phyloP scores from a whole-genome alignment of 2,797 vertebrate species.

The Sebastes miniatus region DNA sequence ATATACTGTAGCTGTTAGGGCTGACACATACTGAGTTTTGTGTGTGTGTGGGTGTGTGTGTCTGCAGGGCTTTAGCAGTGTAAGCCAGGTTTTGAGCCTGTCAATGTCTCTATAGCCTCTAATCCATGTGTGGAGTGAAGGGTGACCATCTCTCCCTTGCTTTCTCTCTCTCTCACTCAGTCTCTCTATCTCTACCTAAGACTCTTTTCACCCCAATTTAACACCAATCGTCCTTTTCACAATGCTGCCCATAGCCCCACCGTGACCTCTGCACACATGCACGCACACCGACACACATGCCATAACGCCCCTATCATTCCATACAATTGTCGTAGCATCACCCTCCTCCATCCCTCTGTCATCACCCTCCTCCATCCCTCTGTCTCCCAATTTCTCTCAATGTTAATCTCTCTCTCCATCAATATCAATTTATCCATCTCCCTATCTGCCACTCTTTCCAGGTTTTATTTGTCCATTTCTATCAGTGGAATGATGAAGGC shows the following conservation, averaged over 20 bases:
- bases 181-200: constrained; percentile 63
- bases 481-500: neutral
- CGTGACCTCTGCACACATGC: constrained; percentile 39
- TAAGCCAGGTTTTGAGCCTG: constrained; percentile 68
- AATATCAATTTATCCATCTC: neutral
- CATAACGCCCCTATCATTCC: neutral
- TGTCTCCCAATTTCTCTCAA: neutral
- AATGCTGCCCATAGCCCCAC: constrained; percentile 47
- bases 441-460: neutral
- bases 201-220: constrained; percentile 81
- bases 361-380: constrained; percentile 8
- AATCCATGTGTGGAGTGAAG: constrained; percentile 79
- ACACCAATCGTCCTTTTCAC: constrained; percentile 77
- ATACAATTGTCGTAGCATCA: neutral
- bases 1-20: constrained; percentile 37
- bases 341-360: constrained; percentile 10
- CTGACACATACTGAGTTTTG: constrained; percentile 13
- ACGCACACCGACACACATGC: constrained; percentile 11
- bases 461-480: constrained; percentile 12
- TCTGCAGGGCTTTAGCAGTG: constrained; percentile 48
- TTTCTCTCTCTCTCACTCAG: constrained; percentile 46
- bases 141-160: constrained; percentile 71
- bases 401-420: constrained; percentile 19
- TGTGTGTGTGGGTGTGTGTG: constrained; percentile 13
- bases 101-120: constrained; percentile 71